Conservation (phyloP, 2,797 vertebrate species). For the Acipenser transmontanus region DNA sequence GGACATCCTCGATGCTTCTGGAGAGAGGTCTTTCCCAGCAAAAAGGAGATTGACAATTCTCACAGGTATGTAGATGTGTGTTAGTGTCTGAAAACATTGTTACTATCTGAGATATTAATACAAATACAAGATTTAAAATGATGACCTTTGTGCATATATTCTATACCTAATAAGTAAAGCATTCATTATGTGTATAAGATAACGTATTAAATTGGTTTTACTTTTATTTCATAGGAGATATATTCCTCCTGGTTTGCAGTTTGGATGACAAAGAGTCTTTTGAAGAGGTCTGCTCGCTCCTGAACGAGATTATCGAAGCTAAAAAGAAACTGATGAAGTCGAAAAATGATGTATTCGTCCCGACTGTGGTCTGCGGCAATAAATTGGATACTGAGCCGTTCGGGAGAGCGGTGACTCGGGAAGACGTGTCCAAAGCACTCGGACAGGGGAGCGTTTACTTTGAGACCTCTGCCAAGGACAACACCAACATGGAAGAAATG, state of each 20-base stretch:
- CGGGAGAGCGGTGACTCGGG: slow-evolving; percentile 34
- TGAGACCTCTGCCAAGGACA: slow-evolving; percentile 66
- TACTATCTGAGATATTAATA: neutral
- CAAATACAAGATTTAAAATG: neutral
- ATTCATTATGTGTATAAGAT: no score
- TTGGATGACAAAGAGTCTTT: slow-evolving; percentile 60
- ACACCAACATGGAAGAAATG: slow-evolving; percentile 54
- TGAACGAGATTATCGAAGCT: slow-evolving; percentile 53
- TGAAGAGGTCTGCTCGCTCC: slow-evolving; percentile 54
- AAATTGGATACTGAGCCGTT: slow-evolving; percentile 51
- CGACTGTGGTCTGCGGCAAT: slow-evolving; percentile 62
- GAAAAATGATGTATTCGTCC: slow-evolving; percentile 36
- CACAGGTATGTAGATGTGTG: slow-evolving; percentile 49
- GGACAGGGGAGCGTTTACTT: slow-evolving; percentile 53
- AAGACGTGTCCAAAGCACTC: slow-evolving; percentile 45
- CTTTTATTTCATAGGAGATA: slow-evolving; percentile 49
- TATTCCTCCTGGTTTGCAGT: slow-evolving; percentile 66
- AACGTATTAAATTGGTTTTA: no score
- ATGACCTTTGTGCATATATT: no score
- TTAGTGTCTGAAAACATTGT: neutral
- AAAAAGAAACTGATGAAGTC: slow-evolving; percentile 52
- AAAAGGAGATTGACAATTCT: slow-evolving; percentile 66
- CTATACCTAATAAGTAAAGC: no score
- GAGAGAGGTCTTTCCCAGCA: slow-evolving; percentile 62
- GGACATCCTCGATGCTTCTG: slow-evolving; percentile 63